Conservation (phyloP, 2,113 vertebrate genomes). For the Nicator chloris region DNA sequence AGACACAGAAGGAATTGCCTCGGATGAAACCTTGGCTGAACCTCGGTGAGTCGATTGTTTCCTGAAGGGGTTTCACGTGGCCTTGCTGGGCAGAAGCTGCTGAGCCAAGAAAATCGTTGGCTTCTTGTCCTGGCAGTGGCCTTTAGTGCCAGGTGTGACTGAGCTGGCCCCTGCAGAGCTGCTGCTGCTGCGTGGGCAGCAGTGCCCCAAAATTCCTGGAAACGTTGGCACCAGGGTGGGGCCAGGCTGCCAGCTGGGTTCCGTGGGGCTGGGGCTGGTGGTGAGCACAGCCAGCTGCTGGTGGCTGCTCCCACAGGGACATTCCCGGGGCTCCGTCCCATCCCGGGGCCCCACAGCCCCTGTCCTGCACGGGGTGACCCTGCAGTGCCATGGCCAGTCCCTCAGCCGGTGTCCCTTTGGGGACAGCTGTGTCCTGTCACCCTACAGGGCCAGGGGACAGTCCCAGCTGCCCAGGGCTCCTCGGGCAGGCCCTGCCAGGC, state of each 20-base stretch:
- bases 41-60: accelerated
- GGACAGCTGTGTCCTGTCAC: not conserved
- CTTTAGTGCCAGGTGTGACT: not conserved
- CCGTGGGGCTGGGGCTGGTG: not conserved
- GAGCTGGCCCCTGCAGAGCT: not conserved
- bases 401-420: not conserved
- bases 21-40: accelerated
- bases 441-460: not conserved
- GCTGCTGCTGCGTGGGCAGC: accelerated
- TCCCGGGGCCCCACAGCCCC: accelerated
- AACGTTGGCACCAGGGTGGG: not conserved
- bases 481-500: not conserved
- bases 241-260: not conserved
- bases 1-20: accelerated
- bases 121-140: not conserved
- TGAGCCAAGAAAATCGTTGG: not conserved
- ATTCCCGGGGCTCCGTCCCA: not conserved
- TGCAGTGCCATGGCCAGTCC: accelerated
- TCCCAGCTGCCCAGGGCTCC: not conserved
- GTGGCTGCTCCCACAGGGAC: not conserved
- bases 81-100: not conserved
- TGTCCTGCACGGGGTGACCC: accelerated
- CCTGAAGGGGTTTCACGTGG: accelerated
- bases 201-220: not conserved
- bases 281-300: too few species aligned